phyloP scores from a whole-genome alignment of 2,888 invertebrate species.

The Nematopogon swammerdamellus region DNA sequence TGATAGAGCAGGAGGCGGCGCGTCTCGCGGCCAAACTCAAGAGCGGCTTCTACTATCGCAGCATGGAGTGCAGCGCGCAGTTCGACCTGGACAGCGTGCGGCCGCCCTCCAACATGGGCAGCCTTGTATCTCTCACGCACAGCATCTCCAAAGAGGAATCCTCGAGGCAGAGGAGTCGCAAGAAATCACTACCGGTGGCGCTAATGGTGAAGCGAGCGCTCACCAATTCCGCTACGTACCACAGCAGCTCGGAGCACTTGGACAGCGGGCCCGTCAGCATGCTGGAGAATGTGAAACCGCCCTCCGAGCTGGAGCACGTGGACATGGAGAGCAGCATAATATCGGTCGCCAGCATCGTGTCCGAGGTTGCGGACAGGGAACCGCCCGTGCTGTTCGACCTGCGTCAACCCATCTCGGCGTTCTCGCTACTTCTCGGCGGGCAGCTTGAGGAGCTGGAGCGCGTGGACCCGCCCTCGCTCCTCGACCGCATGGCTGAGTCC shows the following conservation, averaged over 20 bases:
- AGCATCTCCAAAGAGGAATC: constrained; percentile 22
- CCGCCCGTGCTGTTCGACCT: constrained; percentile 56
- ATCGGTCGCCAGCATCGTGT: constrained; percentile 80
- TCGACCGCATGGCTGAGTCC: constrained; percentile 67
- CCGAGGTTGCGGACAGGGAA: constrained; percentile 66
- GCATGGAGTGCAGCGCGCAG: constrained; percentile 58
- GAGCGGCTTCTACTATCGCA: constrained; percentile 21
- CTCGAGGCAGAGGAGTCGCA: constrained; percentile 40
- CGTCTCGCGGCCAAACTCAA: constrained; percentile 53
- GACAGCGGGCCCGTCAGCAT: constrained; percentile 61
- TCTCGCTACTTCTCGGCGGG: constrained; percentile 37
- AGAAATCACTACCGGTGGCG: constrained; percentile 68
- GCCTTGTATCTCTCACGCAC: constrained; percentile 54
- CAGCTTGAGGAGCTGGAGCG: constrained; percentile 62
- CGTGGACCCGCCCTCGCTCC: constrained; percentile 68
- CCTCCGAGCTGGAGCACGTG: constrained; percentile 74
- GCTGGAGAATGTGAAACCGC: constrained; percentile 79
- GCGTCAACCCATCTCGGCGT: constrained; percentile 52
- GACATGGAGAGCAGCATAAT: constrained; percentile 83
- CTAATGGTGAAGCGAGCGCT: constrained; percentile 71
- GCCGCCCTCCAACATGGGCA: constrained; percentile 76
- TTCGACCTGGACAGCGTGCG: constrained; percentile 69
- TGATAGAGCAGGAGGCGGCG: constrained; percentile 75
- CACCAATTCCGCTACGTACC: constrained; percentile 49
- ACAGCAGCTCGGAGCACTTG: constrained; percentile 63